Conservation (phyloP, 2,113 vertebrate genomes). For the Catharus minimus region DNA sequence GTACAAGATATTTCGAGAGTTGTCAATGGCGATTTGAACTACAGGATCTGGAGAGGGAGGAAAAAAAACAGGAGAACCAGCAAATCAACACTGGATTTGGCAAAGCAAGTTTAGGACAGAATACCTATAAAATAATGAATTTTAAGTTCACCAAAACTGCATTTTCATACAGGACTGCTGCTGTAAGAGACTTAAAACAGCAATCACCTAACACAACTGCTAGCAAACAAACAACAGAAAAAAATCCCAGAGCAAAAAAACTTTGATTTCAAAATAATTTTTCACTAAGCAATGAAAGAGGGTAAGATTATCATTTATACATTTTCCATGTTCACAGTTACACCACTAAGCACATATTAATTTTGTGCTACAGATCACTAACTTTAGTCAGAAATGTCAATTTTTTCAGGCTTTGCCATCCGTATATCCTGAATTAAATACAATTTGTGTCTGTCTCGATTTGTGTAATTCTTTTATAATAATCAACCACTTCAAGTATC, state of each 20-base stretch:
- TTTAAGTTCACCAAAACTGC: neutral
- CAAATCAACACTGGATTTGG: neutral
- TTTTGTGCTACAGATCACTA: neutral
- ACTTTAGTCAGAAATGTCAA: neutral
- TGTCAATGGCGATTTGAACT: slow-evolving; percentile 94
- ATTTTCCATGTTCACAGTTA: neutral
- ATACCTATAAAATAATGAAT: neutral
- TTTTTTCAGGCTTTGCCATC: neutral
- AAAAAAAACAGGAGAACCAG: neutral
- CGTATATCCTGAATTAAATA: neutral
- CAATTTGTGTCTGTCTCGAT: neutral
- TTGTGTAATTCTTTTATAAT: neutral
- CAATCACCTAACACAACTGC: neutral
- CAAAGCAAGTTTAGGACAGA: neutral
- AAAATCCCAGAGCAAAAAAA: neutral
- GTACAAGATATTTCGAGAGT: slow-evolving; percentile 90
- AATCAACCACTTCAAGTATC: neutral
- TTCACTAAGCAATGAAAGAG: neutral
- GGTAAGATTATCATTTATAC: neutral
- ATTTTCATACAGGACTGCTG: neutral
- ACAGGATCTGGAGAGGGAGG: slow-evolving; percentile 82
- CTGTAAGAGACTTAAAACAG: neutral
- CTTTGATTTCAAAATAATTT: neutral
- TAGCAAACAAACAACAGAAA: neutral
- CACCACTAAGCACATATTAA: neutral